Conservation (phyloP, 2,113 vertebrate genomes). For the Phaethornis superciliosus region DNA sequence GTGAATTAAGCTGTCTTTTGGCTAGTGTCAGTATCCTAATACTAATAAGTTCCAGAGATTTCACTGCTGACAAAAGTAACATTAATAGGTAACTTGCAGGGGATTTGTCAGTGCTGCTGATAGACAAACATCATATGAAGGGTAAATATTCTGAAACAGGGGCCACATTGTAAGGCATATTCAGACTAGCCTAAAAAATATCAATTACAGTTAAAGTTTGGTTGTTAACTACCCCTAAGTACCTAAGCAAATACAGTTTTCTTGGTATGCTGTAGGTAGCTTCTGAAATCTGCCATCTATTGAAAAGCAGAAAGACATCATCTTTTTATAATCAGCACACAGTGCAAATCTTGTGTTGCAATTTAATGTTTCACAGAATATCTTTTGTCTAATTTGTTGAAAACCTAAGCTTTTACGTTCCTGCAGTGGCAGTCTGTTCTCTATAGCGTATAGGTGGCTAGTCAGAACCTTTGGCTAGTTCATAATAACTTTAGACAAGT, state of each 20-base stretch:
- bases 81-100: not conserved
- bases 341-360: not conserved
- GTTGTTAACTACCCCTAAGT: not conserved
- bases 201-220: not conserved
- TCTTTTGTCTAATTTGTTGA: not conserved
- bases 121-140: not conserved
- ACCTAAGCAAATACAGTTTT: not conserved
- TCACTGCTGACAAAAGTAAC: conserved; percentile 13
- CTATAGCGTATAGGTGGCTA: conserved; percentile 54
- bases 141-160: not conserved
- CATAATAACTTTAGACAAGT: conserved; percentile 81
- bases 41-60: not conserved
- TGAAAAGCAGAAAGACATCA: not conserved
- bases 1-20: not conserved
- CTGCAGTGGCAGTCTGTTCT: conserved; percentile 32
- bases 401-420: conserved; percentile 17
- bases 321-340: not conserved
- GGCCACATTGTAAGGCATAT: not conserved
- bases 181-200: not conserved
- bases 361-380: not conserved
- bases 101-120: conserved; percentile 10
- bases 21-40: not conserved
- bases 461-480: conserved; percentile 61
- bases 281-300: not conserved
- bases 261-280: not conserved